Percentiles rank a stretch among this genome's conserved stretches.
These are phyloP conservation scores for Ochotona curzoniae DNA, from an alignment of 2,113 vertebrate species.

Conservation along the genomic window DNA sequence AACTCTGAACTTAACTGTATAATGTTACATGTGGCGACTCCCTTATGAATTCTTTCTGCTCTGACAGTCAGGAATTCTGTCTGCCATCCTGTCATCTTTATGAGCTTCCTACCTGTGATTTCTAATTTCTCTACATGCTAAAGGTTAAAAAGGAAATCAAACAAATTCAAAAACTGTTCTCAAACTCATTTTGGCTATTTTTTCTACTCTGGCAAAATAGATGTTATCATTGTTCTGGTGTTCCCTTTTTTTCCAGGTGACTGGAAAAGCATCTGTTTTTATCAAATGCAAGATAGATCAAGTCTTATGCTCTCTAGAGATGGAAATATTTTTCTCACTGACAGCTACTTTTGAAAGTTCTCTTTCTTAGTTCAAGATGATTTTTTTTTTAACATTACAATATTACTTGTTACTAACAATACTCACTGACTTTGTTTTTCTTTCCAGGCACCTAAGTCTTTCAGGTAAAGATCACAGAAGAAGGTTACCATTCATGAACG, in stretches of 20 bases:
- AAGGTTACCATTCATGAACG: neutral
- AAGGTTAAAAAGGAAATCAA: neutral
- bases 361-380: conserved; percentile 15
- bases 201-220: neutral
- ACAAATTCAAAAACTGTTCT: conserved; percentile 3
- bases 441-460: neutral
- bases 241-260: neutral
- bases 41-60: conserved; percentile 42
- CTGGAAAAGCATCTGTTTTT: neutral
- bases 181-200: conserved; percentile 28
- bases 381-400: conserved; percentile 3
- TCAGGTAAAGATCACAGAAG: conserved; percentile 44
- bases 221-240: neutral
- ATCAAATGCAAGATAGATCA: neutral
- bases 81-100: conserved; percentile 42
- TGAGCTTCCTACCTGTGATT: conserved; percentile 30
- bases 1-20: conserved; percentile 55
- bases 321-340: conserved; percentile 10
- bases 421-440: neutral
- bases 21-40: conserved; percentile 17
- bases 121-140: conserved; percentile 24
- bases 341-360: neutral
- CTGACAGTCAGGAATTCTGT: conserved; percentile 3
- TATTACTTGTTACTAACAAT: neutral
- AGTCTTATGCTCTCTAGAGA: conserved; percentile 16